Evolutionary conservation across 2,888 invertebrate species (phyloP), one percentile per base, ranked within the genome.

Genomic region (Tetranychus piercei): DNA sequence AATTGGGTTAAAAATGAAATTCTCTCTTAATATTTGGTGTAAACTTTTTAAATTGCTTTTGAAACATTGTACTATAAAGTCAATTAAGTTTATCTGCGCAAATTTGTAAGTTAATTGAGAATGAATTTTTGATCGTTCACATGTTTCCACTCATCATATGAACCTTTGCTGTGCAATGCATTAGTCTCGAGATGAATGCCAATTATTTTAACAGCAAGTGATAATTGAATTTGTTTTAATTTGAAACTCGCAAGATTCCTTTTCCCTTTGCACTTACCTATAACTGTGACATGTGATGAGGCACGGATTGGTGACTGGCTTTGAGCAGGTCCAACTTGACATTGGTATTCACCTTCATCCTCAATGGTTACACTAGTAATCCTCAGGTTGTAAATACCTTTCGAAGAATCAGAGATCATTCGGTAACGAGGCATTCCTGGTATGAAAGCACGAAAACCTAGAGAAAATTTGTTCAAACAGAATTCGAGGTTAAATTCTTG

Each of bases 341-440:
- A 79, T 69, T 79, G 79, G 73, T 78, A 79, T 67, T 78, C 78
- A 7, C 77, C 78, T 74, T 79, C 78, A 64, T 79, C 79, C 4
- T 78, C 79, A 74, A 79, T 77, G 64, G 78, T 77, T 1, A 76
- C 77, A 69, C 78, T 77, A n/a, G 75, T 76, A 15, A 79, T 77
- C 6, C 77, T 76, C 18, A 79, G 75, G 71, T 79, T 78, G 72
- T 79, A 79, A 20, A 78, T 76, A 0, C 78, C 78, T 55, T 77
- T 76, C 20, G 77, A 75, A 45, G 79, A 80, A 65, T 81, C 81
- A 6, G 80, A 79, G 45, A 82, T 78, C 76, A 80, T 80, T 76
- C 81, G 81, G 67, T 82, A 83, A 9, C 82, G 78, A 9, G 80
- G 79, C 75, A 79, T 82, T 1, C 82, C 83, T 6, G 83, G 82